These are phyloP conservation scores for Trisateles emortualis DNA, from an alignment of 2,888 invertebrate genomes.

Conservation along the genomic window DNA sequence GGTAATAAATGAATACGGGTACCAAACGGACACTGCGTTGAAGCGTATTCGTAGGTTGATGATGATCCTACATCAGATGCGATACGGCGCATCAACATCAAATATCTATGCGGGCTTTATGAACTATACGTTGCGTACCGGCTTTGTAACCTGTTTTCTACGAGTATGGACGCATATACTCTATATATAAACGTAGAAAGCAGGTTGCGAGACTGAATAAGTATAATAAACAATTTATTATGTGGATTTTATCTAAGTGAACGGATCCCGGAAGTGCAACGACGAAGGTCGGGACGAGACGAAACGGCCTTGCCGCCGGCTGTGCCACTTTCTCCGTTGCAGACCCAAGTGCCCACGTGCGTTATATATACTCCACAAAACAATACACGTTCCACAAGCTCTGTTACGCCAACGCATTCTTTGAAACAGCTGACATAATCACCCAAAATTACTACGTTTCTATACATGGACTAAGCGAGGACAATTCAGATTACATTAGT, in stretches of 20 bases:
- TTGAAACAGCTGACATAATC: conserved; percentile 79
- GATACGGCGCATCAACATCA: too few relatives aligned
- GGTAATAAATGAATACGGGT: too few relatives aligned
- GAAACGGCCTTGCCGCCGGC: conserved; percentile 81
- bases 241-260: conserved; percentile 44
- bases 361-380: conserved; percentile 68
- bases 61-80: too few relatives aligned
- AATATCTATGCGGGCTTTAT: background rate
- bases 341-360: conserved; percentile 72
- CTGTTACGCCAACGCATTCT: conserved; percentile 70
- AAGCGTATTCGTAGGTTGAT: too few relatives aligned
- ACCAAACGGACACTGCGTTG: too few relatives aligned
- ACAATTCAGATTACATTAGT: conserved; percentile 67
- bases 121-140: background rate
- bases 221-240: conserved; percentile 6
- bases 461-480: conserved; percentile 65
- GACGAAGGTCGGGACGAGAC: conserved; percentile 76
- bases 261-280: conserved; percentile 71
- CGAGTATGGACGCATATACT: background rate
- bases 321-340: conserved; percentile 82
- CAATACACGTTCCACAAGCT: conserved; percentile 70
- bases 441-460: conserved; percentile 72
- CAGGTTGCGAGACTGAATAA: background rate
- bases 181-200: background rate
- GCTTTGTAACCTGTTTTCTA: background rate